Evolutionary conservation across 2,888 invertebrate species (phyloP).

Genomic region (Lepidochrysops patricia): DNA sequence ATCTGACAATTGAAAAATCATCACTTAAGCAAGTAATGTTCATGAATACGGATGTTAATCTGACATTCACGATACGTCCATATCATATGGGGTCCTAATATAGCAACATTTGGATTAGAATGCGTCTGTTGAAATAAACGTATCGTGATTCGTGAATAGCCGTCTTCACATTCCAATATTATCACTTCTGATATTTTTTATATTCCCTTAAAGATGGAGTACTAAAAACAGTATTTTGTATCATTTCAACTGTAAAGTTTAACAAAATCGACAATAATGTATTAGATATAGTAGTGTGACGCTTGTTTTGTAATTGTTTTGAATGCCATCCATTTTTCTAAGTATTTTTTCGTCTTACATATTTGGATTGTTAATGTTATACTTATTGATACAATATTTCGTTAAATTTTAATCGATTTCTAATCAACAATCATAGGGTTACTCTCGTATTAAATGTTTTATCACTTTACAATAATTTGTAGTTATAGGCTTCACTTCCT

Average conservation of each 20-base stretch:
- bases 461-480: background rate
- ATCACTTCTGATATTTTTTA: background rate
- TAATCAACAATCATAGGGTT: background rate
- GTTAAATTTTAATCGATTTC: background rate
- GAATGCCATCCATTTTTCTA: conserved; percentile 44
- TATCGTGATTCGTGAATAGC: no score
- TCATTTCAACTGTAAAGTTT: conserved; percentile 4
- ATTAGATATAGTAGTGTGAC: conserved; percentile 27
- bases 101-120: no score
- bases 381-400: background rate
- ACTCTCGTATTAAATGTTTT: background rate
- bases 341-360: conserved; percentile 4
- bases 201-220: background rate
- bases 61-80: no score
- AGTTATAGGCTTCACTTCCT: conserved; percentile 34
- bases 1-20: no score
- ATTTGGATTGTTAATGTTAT: background rate
- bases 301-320: conserved; percentile 34
- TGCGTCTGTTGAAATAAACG: no score
- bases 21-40: no score
- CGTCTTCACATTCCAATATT: background rate
- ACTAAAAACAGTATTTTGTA: background rate
- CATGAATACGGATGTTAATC: no score
- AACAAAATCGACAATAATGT: conserved; percentile 38
- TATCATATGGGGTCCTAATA: no score